A percentile compares a stretch with the other conserved stretches of the same genome.
These are phyloP conservation scores for Micrasema longulum DNA, from an alignment of 1,140 invertebrate species.

Conservation along the genomic window DNA sequence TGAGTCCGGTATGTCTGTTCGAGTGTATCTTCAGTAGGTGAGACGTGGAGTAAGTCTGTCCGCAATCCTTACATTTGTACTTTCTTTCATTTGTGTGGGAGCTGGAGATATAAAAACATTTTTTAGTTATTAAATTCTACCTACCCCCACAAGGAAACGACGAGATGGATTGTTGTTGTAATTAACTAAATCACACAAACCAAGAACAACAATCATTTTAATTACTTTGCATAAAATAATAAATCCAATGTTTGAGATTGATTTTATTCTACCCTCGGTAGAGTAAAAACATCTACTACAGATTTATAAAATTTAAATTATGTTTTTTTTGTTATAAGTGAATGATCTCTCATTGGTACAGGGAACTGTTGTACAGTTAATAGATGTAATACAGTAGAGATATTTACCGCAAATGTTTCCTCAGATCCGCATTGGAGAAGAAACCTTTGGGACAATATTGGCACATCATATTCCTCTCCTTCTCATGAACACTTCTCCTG, in stretches of 20 bases:
- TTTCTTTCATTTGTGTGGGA: slow-evolving; percentile 46
- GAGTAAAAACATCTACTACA: neutral
- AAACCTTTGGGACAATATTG: slow-evolving; percentile 50
- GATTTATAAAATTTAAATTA: neutral
- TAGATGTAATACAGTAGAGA: too few species aligned
- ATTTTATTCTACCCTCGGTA: neutral
- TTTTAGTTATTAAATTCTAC: neutral
- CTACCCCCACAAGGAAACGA: too few species aligned
- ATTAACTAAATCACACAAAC: neutral
- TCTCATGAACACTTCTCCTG: slow-evolving; percentile 48
- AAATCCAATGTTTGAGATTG: neutral
- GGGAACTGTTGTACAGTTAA: neutral
- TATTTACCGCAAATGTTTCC: slow-evolving; percentile 24
- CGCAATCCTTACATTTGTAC: slow-evolving; percentile 46
- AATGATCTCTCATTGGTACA: neutral
- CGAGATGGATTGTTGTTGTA: too few species aligned
- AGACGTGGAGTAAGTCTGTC: slow-evolving; percentile 29
- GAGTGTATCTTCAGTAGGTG: slow-evolving; percentile 33
- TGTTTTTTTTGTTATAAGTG: neutral
- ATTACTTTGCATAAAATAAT: too few species aligned
- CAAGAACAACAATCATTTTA: neutral
- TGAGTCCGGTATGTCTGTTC: slow-evolving; percentile 38
- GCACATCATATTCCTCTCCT: slow-evolving; percentile 42
- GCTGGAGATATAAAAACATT: slow-evolving; percentile 1
- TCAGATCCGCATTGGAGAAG: slow-evolving; percentile 28